A percentile compares a stretch with the other conserved stretches of the same genome.
Conservation (phyloP, 2,797 vertebrate genomes). For the Silurus lanzhouensis region DNA sequence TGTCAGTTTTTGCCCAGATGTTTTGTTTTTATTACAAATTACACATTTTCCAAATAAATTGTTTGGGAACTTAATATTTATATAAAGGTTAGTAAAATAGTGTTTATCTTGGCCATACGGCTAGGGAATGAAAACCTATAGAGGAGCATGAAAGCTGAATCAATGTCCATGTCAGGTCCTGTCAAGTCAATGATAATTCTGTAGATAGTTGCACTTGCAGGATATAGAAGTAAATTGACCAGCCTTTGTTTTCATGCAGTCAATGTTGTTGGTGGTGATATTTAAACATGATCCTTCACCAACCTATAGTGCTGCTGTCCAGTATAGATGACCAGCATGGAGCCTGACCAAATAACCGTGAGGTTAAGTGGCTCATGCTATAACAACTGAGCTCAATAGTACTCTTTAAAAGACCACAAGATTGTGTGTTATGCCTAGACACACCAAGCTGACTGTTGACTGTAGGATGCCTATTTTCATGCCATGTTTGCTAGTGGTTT, state of each 20-base stretch:
- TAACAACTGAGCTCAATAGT: too few species aligned
- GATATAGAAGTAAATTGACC: too few species aligned
- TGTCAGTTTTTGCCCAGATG: conserved; percentile 14
- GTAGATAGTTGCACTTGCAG: too few species aligned
- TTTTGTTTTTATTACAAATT: neutral
- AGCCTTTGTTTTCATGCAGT: too few species aligned
- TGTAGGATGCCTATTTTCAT: neutral
- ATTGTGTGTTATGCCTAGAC: neutral
- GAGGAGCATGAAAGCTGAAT: neutral
- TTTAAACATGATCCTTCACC: too few species aligned
- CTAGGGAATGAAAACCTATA: neutral
- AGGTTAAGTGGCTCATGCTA: too few species aligned
- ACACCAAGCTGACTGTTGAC: neutral
- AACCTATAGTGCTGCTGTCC: too few species aligned
- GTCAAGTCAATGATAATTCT: too few species aligned
- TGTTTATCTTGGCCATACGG: neutral
- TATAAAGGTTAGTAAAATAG: neutral
- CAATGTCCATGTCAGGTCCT: neutral
- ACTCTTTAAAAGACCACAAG: neutral
- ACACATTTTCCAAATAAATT: neutral
- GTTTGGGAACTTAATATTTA: too few species aligned
- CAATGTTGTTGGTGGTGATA: too few species aligned
- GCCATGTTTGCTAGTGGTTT: neutral
- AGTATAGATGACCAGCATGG: too few species aligned
- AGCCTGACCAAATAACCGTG: too few species aligned